Base-by-base conservation (phyloP, 2,888 invertebrate genomes). In the Lydus trimaculatus region DNA sequence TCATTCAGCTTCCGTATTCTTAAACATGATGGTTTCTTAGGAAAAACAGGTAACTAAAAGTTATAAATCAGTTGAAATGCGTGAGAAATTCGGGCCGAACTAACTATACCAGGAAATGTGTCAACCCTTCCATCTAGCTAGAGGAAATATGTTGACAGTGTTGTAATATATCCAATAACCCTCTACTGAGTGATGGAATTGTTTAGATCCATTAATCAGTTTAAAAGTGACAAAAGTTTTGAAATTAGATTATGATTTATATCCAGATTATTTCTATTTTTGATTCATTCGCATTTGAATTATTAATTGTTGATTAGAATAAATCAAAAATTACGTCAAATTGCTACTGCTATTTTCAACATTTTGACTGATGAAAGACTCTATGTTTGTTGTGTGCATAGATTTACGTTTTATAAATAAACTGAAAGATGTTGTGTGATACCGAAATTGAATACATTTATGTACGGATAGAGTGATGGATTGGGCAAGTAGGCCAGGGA, bases 401-500 rank as follows among this genome's bases (percentile, higher is more conserved):
- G 52, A 52, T 52, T 52, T 52, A 52, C 23, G 52, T 52, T 52
- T 52, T 52, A 73, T 73, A 74, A 72, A 74, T 74, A 76, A 69
- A 73, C 72, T 59, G 58, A 52, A 8, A 66, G 70, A 70, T 72
- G 72, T 76, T 76, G 74, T 74, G 73, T 75, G 70, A 73, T 72
- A 75, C 73, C 72, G 66, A 70, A 71, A 66, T 73, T 72, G 76
- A 80, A 79, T 80, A 52, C 52, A 52, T 52, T 52, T 52, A 52
- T 52, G 25, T 52, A 52, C 13, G 13, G 20, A 83, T 83, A 67
- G 65, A 80, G 85, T 86, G 86, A 86, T 86, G 86, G 86, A 86
- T 86, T 83, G 85, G 83, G 80, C 84, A 83, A 86, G 85, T 85
- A 86, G 86, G 79, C 83, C 81, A 80, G 86, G 86, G 86, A 86